Conservation (phyloP, 2,888 invertebrate genomes). For the Agrochola lychnidis region DNA sequence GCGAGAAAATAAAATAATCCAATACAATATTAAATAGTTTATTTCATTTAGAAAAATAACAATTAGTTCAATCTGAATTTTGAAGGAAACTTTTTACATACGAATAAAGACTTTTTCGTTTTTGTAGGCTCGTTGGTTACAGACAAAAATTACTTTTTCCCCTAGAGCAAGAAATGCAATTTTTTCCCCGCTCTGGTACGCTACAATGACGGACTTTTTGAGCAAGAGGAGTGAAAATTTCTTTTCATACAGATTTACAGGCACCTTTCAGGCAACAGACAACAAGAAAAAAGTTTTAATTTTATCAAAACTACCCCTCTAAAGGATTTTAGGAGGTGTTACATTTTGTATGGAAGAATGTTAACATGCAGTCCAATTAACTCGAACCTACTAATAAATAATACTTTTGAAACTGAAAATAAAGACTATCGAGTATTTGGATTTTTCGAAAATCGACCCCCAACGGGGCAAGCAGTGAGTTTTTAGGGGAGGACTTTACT, state of each 20-base stretch:
- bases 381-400: not conserved
- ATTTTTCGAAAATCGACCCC: not conserved
- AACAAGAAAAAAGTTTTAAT: not conserved
- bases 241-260: not conserved
- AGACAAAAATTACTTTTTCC: too few relatives aligned
- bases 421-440: not conserved
- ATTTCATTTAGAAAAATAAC: too few relatives aligned
- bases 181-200: too few relatives aligned
- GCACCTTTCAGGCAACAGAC: not conserved
- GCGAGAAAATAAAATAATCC: too few relatives aligned
- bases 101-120: too few relatives aligned
- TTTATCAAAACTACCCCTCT: not conserved
- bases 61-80: too few relatives aligned
- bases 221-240: too few relatives aligned
- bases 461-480: not conserved
- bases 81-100: too few relatives aligned
- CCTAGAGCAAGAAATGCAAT: too few relatives aligned
- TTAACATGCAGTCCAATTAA: not conserved
- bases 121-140: too few relatives aligned
- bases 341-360: not conserved
- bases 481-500: not conserved
- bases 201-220: too few relatives aligned
- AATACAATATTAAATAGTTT: too few relatives aligned
- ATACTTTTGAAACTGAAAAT: not conserved
- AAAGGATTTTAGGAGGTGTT: not conserved